These are phyloP conservation scores for Chrysemys picta DNA, from an alignment of 2,113 vertebrate genomes.

Conservation along the genomic window DNA sequence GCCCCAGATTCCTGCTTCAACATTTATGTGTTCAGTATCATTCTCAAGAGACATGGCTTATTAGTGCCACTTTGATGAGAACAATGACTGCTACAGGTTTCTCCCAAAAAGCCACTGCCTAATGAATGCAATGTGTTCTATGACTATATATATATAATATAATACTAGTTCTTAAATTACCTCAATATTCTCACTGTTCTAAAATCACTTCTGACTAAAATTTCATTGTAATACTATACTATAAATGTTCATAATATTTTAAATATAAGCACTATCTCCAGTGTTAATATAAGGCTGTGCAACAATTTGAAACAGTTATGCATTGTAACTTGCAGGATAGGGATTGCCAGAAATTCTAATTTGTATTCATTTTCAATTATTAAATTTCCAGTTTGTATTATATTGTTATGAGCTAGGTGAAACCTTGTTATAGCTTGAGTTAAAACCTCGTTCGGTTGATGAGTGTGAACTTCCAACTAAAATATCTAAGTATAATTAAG, in stretches of 20 bases:
- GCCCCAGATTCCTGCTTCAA: neutral
- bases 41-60: neutral
- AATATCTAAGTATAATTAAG: neutral
- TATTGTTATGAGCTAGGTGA: neutral
- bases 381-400: neutral
- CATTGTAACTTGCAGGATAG: neutral
- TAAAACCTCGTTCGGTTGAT: neutral
- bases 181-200: neutral
- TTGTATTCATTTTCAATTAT: neutral
- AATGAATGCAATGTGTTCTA: neutral
- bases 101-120: neutral
- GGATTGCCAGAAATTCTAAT: neutral
- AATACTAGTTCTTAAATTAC: neutral
- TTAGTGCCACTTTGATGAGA: neutral
- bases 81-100: neutral
- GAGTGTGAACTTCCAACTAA: neutral
- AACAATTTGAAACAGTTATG: slow-evolving; percentile 8
- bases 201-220: slow-evolving; percentile 19
- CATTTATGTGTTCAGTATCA: slow-evolving; percentile 9
- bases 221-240: neutral
- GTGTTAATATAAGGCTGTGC: neutral
- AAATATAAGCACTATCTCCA: slow-evolving; percentile 14
- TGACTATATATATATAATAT: neutral
- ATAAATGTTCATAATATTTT: neutral
- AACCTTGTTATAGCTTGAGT: neutral